Percentiles rank a stretch among this genome's conserved stretches.
phyloP scores from a whole-genome alignment of 2,113 vertebrate species.

The Amphilophus citrinellus region DNA sequence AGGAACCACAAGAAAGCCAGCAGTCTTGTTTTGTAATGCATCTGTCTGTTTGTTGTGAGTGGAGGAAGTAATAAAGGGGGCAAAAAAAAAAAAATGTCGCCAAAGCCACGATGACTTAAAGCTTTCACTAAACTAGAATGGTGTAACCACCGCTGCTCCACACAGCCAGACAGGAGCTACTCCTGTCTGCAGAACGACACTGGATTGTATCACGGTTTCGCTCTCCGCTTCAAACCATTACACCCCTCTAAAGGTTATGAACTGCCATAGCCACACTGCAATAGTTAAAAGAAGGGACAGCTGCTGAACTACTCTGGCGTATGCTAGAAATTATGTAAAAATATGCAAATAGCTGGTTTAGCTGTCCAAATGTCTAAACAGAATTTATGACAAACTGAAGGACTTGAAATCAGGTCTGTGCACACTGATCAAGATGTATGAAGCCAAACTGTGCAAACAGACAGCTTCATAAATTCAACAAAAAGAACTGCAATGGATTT shows the following conservation, averaged over 20 bases:
- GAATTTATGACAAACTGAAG: background rate
- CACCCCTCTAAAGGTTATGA: background rate
- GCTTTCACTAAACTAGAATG: too few relatives aligned
- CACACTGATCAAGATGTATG: constrained; percentile 1
- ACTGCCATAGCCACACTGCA: background rate
- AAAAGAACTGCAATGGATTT: background rate
- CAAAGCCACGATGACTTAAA: background rate
- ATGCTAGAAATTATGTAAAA: constrained; percentile 12
- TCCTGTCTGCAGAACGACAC: too few relatives aligned
- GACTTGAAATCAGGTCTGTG: constrained; percentile 2
- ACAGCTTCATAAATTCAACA: background rate
- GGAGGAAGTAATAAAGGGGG: background rate
- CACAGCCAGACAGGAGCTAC: too few relatives aligned
- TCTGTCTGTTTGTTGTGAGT: background rate
- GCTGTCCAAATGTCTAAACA: background rate
- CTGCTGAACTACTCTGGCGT: background rate
- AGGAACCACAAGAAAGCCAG: too few relatives aligned
- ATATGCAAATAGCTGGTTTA: constrained; percentile 12
- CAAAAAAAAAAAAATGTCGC: background rate
- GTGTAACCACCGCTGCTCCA: too few relatives aligned
- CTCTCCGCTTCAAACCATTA: background rate
- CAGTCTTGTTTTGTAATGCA: background rate
- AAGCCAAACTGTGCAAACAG: background rate
- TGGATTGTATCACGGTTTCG: too few relatives aligned
- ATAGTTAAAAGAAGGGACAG: background rate